Percentiles rank a stretch among this genome's conserved stretches.
Evolutionary conservation across 2,113 vertebrate species (phyloP).

Genomic region (Solea senegalensis): DNA sequence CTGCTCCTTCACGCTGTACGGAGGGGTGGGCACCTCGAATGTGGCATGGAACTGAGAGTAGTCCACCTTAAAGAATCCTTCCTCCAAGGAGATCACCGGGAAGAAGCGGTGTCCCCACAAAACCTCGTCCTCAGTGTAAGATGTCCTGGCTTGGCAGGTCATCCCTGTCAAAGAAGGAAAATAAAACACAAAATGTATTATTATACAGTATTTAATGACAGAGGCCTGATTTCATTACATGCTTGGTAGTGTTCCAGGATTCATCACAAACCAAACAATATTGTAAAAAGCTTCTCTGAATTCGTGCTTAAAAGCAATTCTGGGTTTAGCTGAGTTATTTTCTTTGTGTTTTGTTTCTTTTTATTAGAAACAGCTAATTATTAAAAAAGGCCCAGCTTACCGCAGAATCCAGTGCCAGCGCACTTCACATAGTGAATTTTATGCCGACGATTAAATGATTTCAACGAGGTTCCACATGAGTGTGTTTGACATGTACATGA

Average conservation of each 20-base stretch:
- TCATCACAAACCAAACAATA: conserved; percentile 35
- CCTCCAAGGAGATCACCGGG: conserved; percentile 97
- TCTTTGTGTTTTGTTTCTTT: conserved; percentile 2
- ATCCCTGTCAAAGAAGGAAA: conserved; percentile 83
- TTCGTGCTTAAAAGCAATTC: conserved; percentile 23
- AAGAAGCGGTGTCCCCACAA: conserved; percentile 99
- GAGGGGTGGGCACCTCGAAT: conserved; percentile 94
- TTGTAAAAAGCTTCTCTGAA: too few relatives aligned
- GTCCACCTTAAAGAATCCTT: conserved; percentile 99
- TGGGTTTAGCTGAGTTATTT: conserved; percentile 31
- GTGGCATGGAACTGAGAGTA: conserved; percentile 99
- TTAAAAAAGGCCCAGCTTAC: conserved; percentile 9
- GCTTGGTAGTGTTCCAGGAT: conserved; percentile 43
- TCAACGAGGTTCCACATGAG: not conserved
- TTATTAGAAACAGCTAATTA: conserved; percentile 6
- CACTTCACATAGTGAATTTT: too few relatives aligned
- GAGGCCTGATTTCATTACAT: conserved; percentile 53
- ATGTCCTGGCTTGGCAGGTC: conserved; percentile 98
- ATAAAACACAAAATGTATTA: conserved; percentile 1
- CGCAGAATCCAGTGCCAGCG: not conserved
- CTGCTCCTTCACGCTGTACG: conserved; percentile 97
- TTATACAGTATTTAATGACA: conserved; percentile 29
- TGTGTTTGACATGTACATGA: not conserved
- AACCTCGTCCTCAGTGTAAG: conserved; percentile 98
- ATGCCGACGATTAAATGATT: too few relatives aligned